These are phyloP conservation scores for Tinamus guttatus DNA, from an alignment of 2,113 vertebrate species.

Conservation along the genomic window DNA sequence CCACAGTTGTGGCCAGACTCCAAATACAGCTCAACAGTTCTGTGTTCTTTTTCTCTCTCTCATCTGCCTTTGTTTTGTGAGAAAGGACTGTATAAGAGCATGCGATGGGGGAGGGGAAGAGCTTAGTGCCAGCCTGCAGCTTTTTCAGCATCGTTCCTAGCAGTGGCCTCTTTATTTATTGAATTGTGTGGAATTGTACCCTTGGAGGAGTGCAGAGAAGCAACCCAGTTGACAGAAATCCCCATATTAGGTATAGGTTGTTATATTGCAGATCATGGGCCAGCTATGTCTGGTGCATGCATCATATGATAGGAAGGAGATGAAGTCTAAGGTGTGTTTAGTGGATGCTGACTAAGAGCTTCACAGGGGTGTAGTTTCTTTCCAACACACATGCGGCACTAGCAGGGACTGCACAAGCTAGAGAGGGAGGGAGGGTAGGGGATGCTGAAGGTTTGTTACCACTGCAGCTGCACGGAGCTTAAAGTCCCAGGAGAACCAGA, in stretches of 20 bases:
- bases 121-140: not conserved
- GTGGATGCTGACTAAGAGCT: not conserved
- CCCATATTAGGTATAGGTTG: not conserved
- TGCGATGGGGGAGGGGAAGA: not conserved
- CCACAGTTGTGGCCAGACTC: not conserved
- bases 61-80: not conserved
- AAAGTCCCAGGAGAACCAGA: not conserved
- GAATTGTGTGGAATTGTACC: not conserved
- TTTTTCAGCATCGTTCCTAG: not conserved
- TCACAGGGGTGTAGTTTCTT: not conserved
- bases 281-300: not conserved
- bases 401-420: not conserved
- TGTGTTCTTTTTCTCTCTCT: not conserved
- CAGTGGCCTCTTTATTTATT: not conserved
- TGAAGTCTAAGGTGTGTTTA: not conserved
- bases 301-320: not conserved
- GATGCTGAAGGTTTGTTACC: not conserved
- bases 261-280: not conserved
- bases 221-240: not conserved
- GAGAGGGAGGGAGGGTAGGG: not conserved
- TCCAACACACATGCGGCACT: rapidly evolving
- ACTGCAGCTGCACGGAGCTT: not conserved
- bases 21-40: not conserved
- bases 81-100: not conserved
- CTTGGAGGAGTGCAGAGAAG: not conserved